Evolutionary conservation across 2,797 vertebrate species (phyloP).

Genomic region (Potorous gilbertii): DNA sequence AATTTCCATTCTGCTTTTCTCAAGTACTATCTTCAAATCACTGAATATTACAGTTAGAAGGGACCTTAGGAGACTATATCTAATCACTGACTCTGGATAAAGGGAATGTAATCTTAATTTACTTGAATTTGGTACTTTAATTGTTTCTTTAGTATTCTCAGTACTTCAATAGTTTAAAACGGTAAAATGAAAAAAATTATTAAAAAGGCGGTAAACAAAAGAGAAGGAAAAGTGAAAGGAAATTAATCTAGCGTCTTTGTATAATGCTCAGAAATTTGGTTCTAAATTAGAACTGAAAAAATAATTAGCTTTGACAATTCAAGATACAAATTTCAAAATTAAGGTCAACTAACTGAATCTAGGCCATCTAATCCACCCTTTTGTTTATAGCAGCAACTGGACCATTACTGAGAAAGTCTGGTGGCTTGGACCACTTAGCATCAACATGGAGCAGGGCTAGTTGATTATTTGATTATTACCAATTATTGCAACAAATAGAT

Average conservation of each 20-base stretch:
- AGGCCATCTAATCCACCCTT: conserved; percentile 13
- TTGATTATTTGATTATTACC: background rate
- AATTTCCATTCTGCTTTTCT: conserved; percentile 10
- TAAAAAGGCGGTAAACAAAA: background rate
- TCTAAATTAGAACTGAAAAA: conserved; percentile 33
- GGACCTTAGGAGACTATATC: conserved; percentile 29
- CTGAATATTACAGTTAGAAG: conserved; percentile 7
- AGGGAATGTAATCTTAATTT: background rate
- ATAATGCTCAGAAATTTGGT: conserved; percentile 37
- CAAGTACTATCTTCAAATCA: background rate
- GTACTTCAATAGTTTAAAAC: background rate
- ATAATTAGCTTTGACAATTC: conserved; percentile 44
- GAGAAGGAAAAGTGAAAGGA: conserved; percentile 16
- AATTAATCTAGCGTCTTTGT: conserved; percentile 21
- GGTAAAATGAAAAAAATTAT: background rate
- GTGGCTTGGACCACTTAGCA: background rate
- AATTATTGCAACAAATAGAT: background rate
- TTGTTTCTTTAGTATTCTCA: background rate
- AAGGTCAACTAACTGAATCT: background rate
- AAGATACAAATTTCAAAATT: conserved; percentile 15
- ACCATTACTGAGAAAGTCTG: background rate
- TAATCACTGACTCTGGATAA: background rate
- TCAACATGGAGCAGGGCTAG: background rate
- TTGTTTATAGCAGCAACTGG: background rate
- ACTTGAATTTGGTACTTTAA: conserved; percentile 34